phyloP scores from a whole-genome alignment of 2,113 vertebrate genomes.

The Pelecanoides urinatrix region DNA sequence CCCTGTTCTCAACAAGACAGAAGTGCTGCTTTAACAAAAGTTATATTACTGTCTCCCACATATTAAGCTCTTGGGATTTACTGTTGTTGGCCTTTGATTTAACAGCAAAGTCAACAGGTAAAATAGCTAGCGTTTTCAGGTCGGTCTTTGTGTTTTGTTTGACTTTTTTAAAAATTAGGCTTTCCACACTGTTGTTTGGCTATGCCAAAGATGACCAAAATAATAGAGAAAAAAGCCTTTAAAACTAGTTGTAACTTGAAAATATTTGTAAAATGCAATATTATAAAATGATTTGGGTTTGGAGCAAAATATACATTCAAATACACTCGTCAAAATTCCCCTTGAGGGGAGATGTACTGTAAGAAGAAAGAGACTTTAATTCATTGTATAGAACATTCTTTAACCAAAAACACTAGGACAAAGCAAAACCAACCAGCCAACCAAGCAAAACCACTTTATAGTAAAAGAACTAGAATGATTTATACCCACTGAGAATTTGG shows the following conservation, averaged over 20 bases:
- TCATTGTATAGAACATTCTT: background rate
- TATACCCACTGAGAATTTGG: background rate
- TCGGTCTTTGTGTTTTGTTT: background rate
- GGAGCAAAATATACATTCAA: background rate
- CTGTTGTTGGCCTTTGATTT: slow-evolving; percentile 15
- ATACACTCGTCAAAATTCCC: background rate
- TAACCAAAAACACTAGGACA: background rate
- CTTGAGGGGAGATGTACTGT: background rate
- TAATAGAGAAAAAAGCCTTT: background rate
- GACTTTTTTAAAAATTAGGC: background rate
- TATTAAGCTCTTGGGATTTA: background rate
- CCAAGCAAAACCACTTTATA: background rate
- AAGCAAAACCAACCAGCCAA: background rate
- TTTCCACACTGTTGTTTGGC: background rate
- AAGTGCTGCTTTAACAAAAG: slow-evolving; percentile 15
- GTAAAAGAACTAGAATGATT: background rate
- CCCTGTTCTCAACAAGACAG: slow-evolving; percentile 41
- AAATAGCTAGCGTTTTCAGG: slow-evolving; percentile 5
- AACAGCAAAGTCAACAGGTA: slow-evolving; percentile 32
- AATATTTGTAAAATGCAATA: background rate
- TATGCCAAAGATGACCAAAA: background rate
- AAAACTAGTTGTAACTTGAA: background rate
- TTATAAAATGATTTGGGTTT: background rate
- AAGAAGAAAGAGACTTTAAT: background rate
- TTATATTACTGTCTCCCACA: background rate